These are phyloP conservation scores for Drosophila kanekoi DNA, from an alignment of 2,888 invertebrate species.

Conservation along the genomic window DNA sequence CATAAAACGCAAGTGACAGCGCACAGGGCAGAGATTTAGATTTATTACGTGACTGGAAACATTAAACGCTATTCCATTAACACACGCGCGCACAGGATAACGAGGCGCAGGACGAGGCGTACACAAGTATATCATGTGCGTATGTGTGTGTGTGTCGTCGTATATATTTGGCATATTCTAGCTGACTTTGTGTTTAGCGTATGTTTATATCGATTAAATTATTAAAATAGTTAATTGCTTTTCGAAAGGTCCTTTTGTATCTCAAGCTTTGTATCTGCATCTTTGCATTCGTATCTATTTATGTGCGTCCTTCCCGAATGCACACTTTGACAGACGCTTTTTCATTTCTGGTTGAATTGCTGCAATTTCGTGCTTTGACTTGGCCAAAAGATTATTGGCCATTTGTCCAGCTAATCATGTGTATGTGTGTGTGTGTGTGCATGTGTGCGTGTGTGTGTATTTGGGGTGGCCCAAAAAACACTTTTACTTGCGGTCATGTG, in stretches of 20 bases:
- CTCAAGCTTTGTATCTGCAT: constrained; percentile 27
- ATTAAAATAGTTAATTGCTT: constrained; percentile 26
- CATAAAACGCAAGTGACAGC: constrained; percentile 81
- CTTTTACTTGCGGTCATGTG: constrained; percentile 14
- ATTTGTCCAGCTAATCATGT: constrained; percentile 41
- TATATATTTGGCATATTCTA: neutral
- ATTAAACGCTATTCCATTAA: constrained; percentile 79
- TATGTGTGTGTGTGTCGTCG: neutral
- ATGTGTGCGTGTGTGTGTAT: neutral
- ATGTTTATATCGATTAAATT: constrained; percentile 27
- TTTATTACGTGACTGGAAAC: constrained; percentile 80
- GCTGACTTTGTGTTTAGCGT: constrained; percentile 13
- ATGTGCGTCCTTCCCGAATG: too few relatives aligned
- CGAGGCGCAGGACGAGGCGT: neutral
- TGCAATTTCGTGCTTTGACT: constrained; percentile 18
- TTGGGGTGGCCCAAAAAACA: neutral
- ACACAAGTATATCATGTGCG: neutral
- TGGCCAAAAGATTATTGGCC: constrained; percentile 33
- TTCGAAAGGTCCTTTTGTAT: constrained; percentile 6
- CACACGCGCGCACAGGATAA: constrained; percentile 59
- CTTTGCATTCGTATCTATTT: constrained; percentile 15
- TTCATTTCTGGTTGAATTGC: constrained; percentile 29
- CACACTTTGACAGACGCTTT: constrained; percentile 4
- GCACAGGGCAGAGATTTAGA: constrained; percentile 80
- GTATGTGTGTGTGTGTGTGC: constrained; percentile 2